Evolutionary conservation across 1,140 invertebrate species (phyloP).

Genomic region (Sycobia sp.): DNA sequence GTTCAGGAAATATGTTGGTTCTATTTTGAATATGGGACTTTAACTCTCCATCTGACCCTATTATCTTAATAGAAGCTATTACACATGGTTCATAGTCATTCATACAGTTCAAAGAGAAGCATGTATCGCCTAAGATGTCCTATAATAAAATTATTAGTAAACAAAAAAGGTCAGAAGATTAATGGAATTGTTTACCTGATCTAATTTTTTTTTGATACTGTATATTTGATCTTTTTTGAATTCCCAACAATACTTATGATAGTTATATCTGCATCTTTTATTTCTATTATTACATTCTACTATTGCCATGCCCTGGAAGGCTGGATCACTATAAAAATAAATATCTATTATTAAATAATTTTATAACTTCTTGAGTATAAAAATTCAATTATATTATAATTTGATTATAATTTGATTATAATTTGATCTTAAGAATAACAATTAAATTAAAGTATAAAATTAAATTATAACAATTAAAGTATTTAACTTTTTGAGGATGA

Average conservation of each 20-base stretch:
- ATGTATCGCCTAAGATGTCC: conserved; percentile 38
- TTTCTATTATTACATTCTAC: conserved; percentile 43
- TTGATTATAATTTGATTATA: too few relatives aligned
- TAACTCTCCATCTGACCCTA: conserved; percentile 22
- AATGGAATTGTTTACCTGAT: conserved; percentile 37
- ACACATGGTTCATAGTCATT: conserved; percentile 24
- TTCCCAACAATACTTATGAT: conserved; percentile 46
- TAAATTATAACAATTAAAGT: background rate
- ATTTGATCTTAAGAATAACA: too few relatives aligned
- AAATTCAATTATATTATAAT: too few relatives aligned
- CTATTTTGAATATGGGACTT: too few relatives aligned
- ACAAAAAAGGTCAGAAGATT: background rate
- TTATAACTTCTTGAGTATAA: too few relatives aligned
- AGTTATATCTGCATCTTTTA: conserved; percentile 41
- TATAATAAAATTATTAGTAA: conserved; percentile 23
- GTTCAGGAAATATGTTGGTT: background rate
- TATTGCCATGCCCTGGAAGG: conserved; percentile 46
- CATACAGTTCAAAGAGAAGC: conserved; percentile 43
- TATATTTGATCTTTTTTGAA: conserved; percentile 37
- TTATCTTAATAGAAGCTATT: conserved; percentile 40
- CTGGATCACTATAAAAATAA: conserved; percentile 44
- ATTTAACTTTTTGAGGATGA: too few relatives aligned
- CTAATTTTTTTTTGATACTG: conserved; percentile 33
- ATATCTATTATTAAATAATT: background rate
- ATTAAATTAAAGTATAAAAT: background rate